A percentile compares a stretch with the other conserved stretches of the same genome.
phyloP scores from a whole-genome alignment of 2,113 vertebrate species.

The Vimba vimba region DNA sequence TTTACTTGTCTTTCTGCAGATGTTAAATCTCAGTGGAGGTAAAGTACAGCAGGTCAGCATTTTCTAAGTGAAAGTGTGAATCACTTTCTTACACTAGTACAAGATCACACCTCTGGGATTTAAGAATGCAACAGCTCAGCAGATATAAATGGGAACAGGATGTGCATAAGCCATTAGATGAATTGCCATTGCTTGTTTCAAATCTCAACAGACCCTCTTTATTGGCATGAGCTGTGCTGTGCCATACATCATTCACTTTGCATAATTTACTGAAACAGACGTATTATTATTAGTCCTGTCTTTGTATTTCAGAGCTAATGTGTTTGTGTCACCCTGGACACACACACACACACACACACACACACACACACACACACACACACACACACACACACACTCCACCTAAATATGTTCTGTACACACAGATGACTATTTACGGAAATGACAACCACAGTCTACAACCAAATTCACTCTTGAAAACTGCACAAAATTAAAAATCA shows the following conservation, averaged over 20 bases:
- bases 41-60: slow-evolving; percentile 27
- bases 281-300: neutral
- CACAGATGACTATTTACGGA: too few species aligned
- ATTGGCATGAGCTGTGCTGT: neutral
- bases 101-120: slow-evolving; percentile 29
- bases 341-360: neutral
- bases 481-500: neutral
- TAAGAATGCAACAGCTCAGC: slow-evolving; percentile 38
- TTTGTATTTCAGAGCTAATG: neutral
- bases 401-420: neutral
- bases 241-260: neutral
- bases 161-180: slow-evolving; percentile 29
- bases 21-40: slow-evolving; percentile 19
- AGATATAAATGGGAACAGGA: slow-evolving; percentile 37
- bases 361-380: too few species aligned
- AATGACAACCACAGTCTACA: too few species aligned
- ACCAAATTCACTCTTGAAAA: neutral
- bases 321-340: neutral
- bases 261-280: neutral
- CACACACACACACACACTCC: neutral
- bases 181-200: slow-evolving; percentile 33
- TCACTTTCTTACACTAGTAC: slow-evolving; percentile 27
- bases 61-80: slow-evolving; percentile 40
- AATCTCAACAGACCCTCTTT: slow-evolving; percentile 13
- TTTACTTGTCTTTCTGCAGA: neutral